Base-by-base conservation (phyloP, 2,113 vertebrate species). In the Rhea americana region DNA sequence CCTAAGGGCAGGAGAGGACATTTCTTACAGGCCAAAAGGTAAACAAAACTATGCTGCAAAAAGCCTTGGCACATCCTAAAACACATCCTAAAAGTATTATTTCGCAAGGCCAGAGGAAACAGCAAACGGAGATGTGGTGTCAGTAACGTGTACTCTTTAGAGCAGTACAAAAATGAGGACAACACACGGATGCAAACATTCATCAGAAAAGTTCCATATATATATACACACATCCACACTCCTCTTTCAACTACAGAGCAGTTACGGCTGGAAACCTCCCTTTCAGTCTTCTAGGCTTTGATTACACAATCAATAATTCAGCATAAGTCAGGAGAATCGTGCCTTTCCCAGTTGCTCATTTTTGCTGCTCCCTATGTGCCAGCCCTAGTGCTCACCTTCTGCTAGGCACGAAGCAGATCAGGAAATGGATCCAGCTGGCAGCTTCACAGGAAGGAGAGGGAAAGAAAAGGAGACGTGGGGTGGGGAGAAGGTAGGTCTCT, bases 401-500 rank as follows among this genome's bases (percentile, higher is more conserved):
- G 41, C 26, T n/a, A 14, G 9, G 17, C 67, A 25, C 51, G 47
- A 28, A 72, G 71, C 18, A 75, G 32, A 53, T 13, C 37, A 86
- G 62, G 61, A 70, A 93, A 59, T 8, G 43, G 78, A 75, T 89
- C 74, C 87, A 93, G 58, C 66, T 76, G 66, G 91, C 81, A 92
- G 62, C 4, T 43, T 71, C 62, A 53, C 0, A 28, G 37, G 25
- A 13, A 7, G 9, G 14, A 13, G 32, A 0, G 18, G 2, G 10
- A 26, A 39, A 32, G 24, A 26, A 59, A 39, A n/a, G 30, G 30
- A 58, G 55, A 18, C 18, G 55, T 18, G 30, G 55, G 30, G 55
- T 30, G 55, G 55, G 53, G 55, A 47, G 58, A 92, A 89, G 84
- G 74, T 79, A 45, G 56, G 75, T 89, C 67, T 70, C 81, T 59